These are phyloP conservation scores for Craniophora ligustri DNA, from an alignment of 2,888 invertebrate genomes.

Conservation along the genomic window DNA sequence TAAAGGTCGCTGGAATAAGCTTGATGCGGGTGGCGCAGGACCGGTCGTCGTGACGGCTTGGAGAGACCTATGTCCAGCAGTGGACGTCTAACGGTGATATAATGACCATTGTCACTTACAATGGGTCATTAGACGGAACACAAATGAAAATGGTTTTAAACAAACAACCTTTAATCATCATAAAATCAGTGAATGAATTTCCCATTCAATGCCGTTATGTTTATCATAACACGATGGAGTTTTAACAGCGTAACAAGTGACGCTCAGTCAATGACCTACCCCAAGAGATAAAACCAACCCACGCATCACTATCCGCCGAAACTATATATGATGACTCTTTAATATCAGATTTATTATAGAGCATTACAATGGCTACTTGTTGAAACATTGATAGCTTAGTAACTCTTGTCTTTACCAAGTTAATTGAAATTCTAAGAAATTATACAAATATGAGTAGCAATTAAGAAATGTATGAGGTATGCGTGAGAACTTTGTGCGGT, in stretches of 20 bases:
- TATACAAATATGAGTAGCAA: slow-evolving; percentile 37
- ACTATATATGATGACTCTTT: slow-evolving; percentile 37
- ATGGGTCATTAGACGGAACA: not conserved
- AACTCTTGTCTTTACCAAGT: slow-evolving; percentile 9
- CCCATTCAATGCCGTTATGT: slow-evolving; percentile 16
- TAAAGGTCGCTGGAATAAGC: too few relatives aligned
- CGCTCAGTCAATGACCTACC: slow-evolving; percentile 65
- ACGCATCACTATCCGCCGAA: slow-evolving; percentile 59
- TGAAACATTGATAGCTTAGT: too few relatives aligned
- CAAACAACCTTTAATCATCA: not conserved
- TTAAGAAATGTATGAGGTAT: slow-evolving; percentile 30
- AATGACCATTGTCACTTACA: too few relatives aligned
- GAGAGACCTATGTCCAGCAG: too few relatives aligned
- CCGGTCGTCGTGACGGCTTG: too few relatives aligned
- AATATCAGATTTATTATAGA: slow-evolving; percentile 11
- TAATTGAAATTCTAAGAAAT: slow-evolving; percentile 33
- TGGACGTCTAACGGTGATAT: too few relatives aligned
- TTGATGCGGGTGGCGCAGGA: too few relatives aligned
- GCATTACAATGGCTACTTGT: slow-evolving; percentile 12
- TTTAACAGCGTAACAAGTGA: slow-evolving; percentile 25
- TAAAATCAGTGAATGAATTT: not conserved
- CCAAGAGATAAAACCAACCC: slow-evolving; percentile 66
- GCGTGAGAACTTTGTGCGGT: slow-evolving; percentile 45
- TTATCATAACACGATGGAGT: slow-evolving; percentile 31
- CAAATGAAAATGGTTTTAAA: not conserved